These are phyloP conservation scores for Charaxes varanes DNA, from an alignment of 1,140 invertebrate genomes.

Conservation along the genomic window DNA sequence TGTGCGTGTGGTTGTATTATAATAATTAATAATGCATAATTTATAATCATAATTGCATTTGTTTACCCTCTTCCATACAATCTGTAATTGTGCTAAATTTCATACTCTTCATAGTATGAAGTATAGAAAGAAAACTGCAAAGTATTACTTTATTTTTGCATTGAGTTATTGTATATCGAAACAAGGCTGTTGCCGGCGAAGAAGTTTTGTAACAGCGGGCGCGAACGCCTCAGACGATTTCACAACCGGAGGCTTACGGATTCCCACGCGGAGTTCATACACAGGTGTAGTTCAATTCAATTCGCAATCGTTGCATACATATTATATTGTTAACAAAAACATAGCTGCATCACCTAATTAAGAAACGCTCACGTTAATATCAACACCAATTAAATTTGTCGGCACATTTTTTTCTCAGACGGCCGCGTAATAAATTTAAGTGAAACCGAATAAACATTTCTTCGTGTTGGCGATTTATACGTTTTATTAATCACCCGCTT, in stretches of 20 bases:
- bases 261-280: slow-evolving; percentile 69
- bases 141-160: too few species aligned
- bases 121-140: too few species aligned
- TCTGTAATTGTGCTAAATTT: too few species aligned
- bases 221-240: slow-evolving; percentile 31
- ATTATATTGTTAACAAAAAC: slow-evolving; percentile 36
- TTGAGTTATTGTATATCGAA: neutral
- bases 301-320: slow-evolving; percentile 39
- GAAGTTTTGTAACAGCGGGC: slow-evolving; percentile 41
- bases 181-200: slow-evolving; percentile 3
- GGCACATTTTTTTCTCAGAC: too few species aligned
- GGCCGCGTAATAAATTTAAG: slow-evolving; percentile 2
- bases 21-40: too few species aligned
- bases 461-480: neutral
- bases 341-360: slow-evolving; percentile 13
- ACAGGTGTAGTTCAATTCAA: slow-evolving; percentile 49
- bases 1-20: too few species aligned
- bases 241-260: slow-evolving; percentile 43
- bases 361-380: slow-evolving; percentile 1
- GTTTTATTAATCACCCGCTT: slow-evolving; percentile 12
- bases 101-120: too few species aligned
- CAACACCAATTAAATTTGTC: neutral
- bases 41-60: too few species aligned
- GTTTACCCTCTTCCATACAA: too few species aligned
- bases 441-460: slow-evolving; percentile 1